Evolutionary conservation across 2,888 invertebrate species (phyloP).

Genomic region (Synanthedon formicaeformis): DNA sequence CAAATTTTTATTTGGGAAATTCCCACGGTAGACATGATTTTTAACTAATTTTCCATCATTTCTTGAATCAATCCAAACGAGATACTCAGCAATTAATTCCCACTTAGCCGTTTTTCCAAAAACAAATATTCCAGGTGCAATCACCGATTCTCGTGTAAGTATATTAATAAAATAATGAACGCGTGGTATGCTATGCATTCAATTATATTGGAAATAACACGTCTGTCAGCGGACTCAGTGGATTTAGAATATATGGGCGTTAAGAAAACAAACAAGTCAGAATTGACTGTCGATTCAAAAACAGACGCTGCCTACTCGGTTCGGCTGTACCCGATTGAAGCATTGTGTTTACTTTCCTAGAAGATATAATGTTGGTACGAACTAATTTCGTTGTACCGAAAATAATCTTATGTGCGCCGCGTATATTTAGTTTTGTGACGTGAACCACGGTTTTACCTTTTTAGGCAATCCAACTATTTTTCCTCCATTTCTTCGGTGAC

Average conservation of each 20-base stretch:
- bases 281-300: conserved; percentile 28
- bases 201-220: conserved; percentile 26
- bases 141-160: conserved; percentile 20
- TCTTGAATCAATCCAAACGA: no score
- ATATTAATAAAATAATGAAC: conserved; percentile 7
- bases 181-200: conserved; percentile 15
- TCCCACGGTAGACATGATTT: no score
- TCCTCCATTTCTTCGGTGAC: neutral
- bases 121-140: conserved; percentile 10
- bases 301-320: conserved; percentile 54
- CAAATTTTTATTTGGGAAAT: no score
- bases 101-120: no score
- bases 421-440: conserved; percentile 17
- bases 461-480: conserved; percentile 19
- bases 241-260: conserved; percentile 55
- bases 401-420: conserved; percentile 50
- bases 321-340: conserved; percentile 53
- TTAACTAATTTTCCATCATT: no score
- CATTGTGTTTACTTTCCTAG: conserved; percentile 48
- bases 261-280: conserved; percentile 50
- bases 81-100: no score
- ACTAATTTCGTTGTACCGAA: conserved; percentile 48
- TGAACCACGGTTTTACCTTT: conserved; percentile 23
- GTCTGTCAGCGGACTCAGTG: conserved; percentile 52
- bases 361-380: conserved; percentile 44